phyloP scores from a whole-genome alignment of 2,113 vertebrate species.

The Crocuta crocuta region DNA sequence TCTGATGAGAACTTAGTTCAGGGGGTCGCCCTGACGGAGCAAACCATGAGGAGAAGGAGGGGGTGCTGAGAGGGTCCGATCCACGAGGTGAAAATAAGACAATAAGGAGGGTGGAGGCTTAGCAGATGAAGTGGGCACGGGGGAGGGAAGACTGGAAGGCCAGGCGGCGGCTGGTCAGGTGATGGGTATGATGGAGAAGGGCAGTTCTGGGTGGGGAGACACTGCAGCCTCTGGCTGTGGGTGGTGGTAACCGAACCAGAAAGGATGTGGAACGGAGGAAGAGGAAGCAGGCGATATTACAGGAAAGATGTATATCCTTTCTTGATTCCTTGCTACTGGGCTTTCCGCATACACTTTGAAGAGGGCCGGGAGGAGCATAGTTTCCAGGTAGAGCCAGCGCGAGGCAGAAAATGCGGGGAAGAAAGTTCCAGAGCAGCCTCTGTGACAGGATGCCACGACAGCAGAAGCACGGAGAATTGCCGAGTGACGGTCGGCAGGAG shows the following conservation, averaged over 20 bases:
- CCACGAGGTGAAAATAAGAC: neutral
- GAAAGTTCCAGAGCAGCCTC: neutral
- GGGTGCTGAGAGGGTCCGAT: neutral
- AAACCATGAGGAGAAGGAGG: neutral
- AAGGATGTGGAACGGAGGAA: neutral
- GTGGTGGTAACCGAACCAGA: too few relatives aligned
- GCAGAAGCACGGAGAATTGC: neutral
- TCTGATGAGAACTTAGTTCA: neutral
- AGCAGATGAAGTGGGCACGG: too few relatives aligned
- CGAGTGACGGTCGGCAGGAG: neutral
- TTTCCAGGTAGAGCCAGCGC: neutral
- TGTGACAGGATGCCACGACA: neutral
- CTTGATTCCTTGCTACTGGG: neutral
- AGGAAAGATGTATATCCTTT: neutral
- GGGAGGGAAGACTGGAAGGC: neutral
- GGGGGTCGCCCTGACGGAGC: too few relatives aligned
- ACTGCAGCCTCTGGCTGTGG: neutral
- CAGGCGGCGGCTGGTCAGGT: neutral
- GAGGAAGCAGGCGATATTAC: rapidly evolving
- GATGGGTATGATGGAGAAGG: neutral
- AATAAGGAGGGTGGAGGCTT: rapidly evolving
- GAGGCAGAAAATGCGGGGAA: neutral
- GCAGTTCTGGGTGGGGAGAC: neutral
- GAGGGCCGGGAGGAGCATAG: rapidly evolving
- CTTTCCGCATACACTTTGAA: neutral